Evolutionary conservation across 2,888 invertebrate genomes (phyloP), one percentile per base, ranked within the genome.

Genomic region (Vanessa cardui): DNA sequence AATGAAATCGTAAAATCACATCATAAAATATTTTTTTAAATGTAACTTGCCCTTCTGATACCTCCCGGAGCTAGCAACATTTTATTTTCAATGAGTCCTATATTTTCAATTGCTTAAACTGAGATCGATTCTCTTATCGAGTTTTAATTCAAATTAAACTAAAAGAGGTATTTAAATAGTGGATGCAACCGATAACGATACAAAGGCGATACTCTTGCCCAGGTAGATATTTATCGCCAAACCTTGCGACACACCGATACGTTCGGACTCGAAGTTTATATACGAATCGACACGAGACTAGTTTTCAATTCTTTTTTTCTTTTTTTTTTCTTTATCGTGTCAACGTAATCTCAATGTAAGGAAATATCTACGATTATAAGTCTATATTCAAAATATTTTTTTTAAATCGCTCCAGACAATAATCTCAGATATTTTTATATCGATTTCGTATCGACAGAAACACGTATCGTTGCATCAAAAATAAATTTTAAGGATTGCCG

Each of bases 121-220:
- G 89, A 90, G 88, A 90, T 89, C 89, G 82, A 81, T 83, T 78
- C 82, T 85, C 81, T 77, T 83, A 80, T 81, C 77, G 83, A 85
- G 82, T 82, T 56, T 60, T 61, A 39, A 63, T 59, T 75, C 79
- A 79, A 81, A 77, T 84, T 84, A 78, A 80, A 83, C 82, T 85
- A 86, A 80, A 66, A 80, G 81, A 83, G 81, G 78, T 82, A 80
- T 77, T 66, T 61, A 20, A 58, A 62, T 39, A 56, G 33, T 1
- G 39, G 39, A 56, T 56, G 33, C 39, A 39, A 56, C 8, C 33
- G 18, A 39, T 56, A 56, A 12, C 31, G 39, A 58, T 54, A 63
- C 31, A 59, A 54, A 26, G 52, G 31, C 58, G 52, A 54, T 52
- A 33, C 39, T 39, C 9, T 56, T 16, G 26, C 18, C 18, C 8